A percentile compares a stretch with the other conserved stretches of the same genome.
Conservation (phyloP, 2,113 vertebrate species). For the Tragelaphus strepsiceros region DNA sequence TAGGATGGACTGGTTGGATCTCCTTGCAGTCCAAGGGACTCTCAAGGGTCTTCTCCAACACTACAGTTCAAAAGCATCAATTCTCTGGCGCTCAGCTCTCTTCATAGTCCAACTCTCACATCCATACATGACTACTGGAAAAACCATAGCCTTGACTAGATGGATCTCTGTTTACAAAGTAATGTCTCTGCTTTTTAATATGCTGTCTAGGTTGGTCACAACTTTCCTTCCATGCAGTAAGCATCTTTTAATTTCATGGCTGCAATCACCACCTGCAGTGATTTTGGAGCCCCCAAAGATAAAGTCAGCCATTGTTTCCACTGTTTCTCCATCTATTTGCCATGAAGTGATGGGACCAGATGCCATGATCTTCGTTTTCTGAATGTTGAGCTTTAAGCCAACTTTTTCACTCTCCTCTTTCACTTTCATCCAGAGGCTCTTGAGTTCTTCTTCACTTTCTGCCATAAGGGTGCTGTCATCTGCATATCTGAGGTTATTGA, state of each 20-base stretch:
- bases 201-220: background rate
- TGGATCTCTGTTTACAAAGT: background rate
- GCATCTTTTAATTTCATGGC: background rate
- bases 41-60: background rate
- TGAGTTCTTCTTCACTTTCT: background rate
- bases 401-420: background rate
- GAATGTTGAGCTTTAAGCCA: background rate
- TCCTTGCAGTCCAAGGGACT: background rate
- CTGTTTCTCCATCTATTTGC: background rate
- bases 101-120: background rate
- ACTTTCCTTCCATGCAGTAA: background rate
- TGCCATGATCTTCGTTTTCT: background rate
- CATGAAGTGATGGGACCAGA: background rate
- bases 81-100: rapidly evolving
- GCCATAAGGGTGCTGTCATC: background rate
- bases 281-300: background rate
- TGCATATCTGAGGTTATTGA: background rate
- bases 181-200: background rate
- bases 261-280: background rate
- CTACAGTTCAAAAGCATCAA: background rate
- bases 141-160: background rate
- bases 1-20: background rate
- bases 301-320: background rate
- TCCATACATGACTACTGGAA: background rate
- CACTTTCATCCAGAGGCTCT: background rate